These are phyloP conservation scores for Hetaerina titia DNA, from an alignment of 2,888 invertebrate species.

Conservation along the genomic window DNA sequence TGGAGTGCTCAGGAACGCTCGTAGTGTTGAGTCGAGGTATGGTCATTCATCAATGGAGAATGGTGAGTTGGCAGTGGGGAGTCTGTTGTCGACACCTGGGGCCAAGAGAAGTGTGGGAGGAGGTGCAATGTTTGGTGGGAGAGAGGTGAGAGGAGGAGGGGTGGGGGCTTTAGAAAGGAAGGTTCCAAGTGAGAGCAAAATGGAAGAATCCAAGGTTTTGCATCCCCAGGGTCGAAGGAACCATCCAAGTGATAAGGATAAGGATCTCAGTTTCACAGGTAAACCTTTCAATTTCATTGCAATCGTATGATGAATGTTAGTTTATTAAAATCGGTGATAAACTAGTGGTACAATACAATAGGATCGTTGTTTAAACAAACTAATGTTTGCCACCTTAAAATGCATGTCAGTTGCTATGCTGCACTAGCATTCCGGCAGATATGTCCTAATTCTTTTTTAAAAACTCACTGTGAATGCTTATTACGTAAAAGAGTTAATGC, in stretches of 20 bases:
- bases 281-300: background rate
- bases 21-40: slow-evolving; percentile 61
- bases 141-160: slow-evolving; percentile 39
- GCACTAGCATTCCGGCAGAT: no score
- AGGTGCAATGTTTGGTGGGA: slow-evolving; percentile 65
- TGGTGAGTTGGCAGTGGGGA: slow-evolving; percentile 64
- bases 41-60: slow-evolving; percentile 58
- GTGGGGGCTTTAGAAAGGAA: slow-evolving; percentile 46
- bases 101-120: slow-evolving; percentile 62
- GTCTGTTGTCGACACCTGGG: slow-evolving; percentile 63
- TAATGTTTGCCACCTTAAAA: no score
- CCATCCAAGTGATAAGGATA: slow-evolving; percentile 68
- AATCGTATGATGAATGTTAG: background rate
- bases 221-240: slow-evolving; percentile 64
- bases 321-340: background rate
- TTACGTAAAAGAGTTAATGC: no score
- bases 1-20: slow-evolving; percentile 63
- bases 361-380: no score
- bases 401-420: no score
- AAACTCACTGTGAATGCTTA: no score
- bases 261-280: slow-evolving; percentile 71
- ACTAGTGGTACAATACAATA: background rate
- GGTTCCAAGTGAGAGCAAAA: slow-evolving; percentile 62
- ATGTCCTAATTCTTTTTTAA: no score
- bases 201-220: slow-evolving; percentile 64